Percentiles rank a stretch among this genome's conserved stretches.
phyloP scores from a whole-genome alignment of 1,140 invertebrate species.

The Drosophila takahashii region DNA sequence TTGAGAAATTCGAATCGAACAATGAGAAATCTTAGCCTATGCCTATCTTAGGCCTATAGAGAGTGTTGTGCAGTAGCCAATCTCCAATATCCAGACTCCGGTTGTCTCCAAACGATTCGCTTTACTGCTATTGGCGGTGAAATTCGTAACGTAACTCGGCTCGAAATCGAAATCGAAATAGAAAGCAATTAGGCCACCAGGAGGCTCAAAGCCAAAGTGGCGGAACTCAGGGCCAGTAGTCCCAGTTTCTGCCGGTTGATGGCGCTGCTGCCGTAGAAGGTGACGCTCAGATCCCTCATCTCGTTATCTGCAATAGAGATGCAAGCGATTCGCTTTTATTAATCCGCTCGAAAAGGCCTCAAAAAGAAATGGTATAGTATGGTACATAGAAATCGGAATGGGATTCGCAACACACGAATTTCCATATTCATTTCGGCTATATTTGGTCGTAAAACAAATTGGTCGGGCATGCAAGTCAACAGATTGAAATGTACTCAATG shows the following conservation, averaged over 20 bases:
- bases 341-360: conserved; percentile 7
- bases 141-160: conserved; percentile 68
- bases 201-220: conserved; percentile 58
- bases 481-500: conserved; percentile 39
- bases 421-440: conserved; percentile 44
- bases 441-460: conserved; percentile 45
- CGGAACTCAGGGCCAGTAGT: conserved; percentile 58
- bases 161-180: conserved; percentile 17
- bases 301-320: conserved; percentile 77
- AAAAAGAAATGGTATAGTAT: not conserved
- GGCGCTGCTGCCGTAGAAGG: conserved; percentile 81
- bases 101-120: conserved; percentile 21
- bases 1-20: conserved; percentile 49
- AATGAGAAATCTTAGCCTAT: conserved; percentile 46
- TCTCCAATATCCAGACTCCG: not conserved
- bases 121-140: conserved; percentile 76
- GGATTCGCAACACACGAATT: conserved; percentile 11
- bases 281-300: conserved; percentile 83
- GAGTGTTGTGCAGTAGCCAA: conserved; percentile 30
- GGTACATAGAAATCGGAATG: conserved; percentile 21
- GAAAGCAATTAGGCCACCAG: conserved; percentile 56
- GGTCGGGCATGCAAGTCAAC: conserved; percentile 49
- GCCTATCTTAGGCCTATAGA: conserved; percentile 36
- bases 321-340: conserved; percentile 19
- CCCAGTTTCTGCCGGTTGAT: conserved; percentile 69